Evolutionary conservation across 2,888 invertebrate genomes (phyloP).

Genomic region (Leptothorax acervorum): DNA sequence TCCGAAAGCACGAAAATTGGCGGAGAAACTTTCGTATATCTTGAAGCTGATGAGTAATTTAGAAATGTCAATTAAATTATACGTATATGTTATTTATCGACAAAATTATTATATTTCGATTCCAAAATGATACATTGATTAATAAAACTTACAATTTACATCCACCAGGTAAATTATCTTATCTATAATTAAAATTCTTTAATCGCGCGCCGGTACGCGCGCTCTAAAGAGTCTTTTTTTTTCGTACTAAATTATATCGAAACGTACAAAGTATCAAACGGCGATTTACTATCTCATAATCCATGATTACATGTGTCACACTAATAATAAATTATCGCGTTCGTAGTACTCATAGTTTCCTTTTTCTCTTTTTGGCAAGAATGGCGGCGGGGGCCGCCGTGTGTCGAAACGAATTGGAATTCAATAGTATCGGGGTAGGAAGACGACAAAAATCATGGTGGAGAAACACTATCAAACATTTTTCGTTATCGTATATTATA

Average conservation of each 20-base stretch:
- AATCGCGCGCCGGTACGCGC: constrained; percentile 39
- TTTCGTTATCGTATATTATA: constrained; percentile 45
- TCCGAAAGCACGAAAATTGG: neutral
- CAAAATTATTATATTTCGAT: constrained; percentile 51
- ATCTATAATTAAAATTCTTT: constrained; percentile 42
- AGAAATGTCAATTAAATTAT: constrained; percentile 33
- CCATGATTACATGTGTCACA: constrained; percentile 26
- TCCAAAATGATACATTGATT: constrained; percentile 52
- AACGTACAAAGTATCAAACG: constrained; percentile 57
- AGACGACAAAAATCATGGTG: constrained; percentile 80
- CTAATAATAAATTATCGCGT: constrained; percentile 61
- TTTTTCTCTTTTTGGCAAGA: constrained; percentile 57
- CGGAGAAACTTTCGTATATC: neutral
- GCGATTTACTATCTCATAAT: constrained; percentile 31
- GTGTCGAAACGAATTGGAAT: constrained; percentile 67
- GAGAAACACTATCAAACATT: constrained; percentile 72
- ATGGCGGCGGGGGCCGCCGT: constrained; percentile 46
- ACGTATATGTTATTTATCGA: constrained; percentile 44
- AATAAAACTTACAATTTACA: constrained; percentile 48
- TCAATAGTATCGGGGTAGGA: constrained; percentile 71
- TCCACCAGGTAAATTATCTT: constrained; percentile 44
- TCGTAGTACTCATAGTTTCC: constrained; percentile 53
- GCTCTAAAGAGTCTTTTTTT: constrained; percentile 35
- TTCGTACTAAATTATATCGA: constrained; percentile 54
- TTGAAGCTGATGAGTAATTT: neutral